phyloP scores from a whole-genome alignment of 2,888 invertebrate species.

The Heliconius erato region DNA sequence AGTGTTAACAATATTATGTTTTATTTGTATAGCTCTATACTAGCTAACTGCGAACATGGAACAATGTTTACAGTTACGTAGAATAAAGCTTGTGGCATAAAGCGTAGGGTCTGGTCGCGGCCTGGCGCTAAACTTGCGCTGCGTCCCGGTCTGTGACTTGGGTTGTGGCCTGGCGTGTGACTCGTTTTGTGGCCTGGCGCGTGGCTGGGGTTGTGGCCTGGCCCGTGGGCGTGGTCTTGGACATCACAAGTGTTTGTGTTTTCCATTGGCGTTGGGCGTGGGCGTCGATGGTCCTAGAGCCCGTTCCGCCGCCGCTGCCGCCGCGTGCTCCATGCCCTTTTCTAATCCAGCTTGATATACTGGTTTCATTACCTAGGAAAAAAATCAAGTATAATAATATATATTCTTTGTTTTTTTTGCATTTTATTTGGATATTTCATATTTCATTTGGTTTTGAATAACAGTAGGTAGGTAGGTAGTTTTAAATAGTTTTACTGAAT shows the following conservation, averaged over 20 bases:
- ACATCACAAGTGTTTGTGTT: constrained; percentile 87
- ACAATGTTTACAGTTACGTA: not conserved
- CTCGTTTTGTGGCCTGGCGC: constrained; percentile 35
- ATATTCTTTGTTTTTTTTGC: not conserved
- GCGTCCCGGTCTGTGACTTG: constrained; percentile 81
- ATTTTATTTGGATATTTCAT: not conserved
- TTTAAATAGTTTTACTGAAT: too few relatives aligned
- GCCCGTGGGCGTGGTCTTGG: constrained; percentile 39
- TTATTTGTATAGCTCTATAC: not conserved
- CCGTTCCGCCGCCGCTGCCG: constrained; percentile 90
- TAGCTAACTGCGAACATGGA: constrained; percentile 7
- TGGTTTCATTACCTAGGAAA: constrained; percentile 91
- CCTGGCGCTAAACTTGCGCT: constrained; percentile 39
- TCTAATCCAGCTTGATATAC: constrained; percentile 92
- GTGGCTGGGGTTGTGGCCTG: constrained; percentile 38
- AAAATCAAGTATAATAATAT: not conserved
- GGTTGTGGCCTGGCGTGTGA: constrained; percentile 62
- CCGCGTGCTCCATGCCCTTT: constrained; percentile 93
- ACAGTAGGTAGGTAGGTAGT: too few relatives aligned
- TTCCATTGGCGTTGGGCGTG: constrained; percentile 85
- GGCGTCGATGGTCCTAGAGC: constrained; percentile 85
- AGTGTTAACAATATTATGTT: not conserved
- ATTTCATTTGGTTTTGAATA: not conserved
- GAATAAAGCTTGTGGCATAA: not conserved
- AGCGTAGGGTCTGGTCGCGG: not conserved